phyloP scores from a whole-genome alignment of 1,140 invertebrate genomes.

The Drosophila biarmipes region DNA sequence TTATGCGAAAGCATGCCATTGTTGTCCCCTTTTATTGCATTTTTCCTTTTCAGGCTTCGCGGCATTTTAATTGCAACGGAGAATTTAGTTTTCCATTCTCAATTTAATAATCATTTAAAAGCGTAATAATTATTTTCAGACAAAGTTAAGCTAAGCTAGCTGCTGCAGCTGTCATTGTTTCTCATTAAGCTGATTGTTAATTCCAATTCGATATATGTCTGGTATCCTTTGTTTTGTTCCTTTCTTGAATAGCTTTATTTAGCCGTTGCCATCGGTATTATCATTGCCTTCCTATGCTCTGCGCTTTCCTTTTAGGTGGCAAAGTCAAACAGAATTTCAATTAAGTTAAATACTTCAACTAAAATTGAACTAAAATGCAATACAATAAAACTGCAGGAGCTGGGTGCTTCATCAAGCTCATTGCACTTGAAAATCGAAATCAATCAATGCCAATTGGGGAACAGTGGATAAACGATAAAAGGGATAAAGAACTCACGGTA shows the following conservation, averaged over 20 bases:
- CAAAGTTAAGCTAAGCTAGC: conserved; percentile 11
- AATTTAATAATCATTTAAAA: conserved; percentile 16
- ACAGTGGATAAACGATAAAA: conserved; percentile 25
- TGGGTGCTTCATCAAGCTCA: conserved; percentile 28
- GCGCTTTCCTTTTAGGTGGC: background rate
- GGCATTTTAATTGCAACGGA: conserved; percentile 49
- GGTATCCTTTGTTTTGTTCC: background rate
- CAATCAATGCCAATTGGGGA: conserved; percentile 48
- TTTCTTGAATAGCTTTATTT: conserved; percentile 24
- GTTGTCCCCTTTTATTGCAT: conserved; percentile 8
- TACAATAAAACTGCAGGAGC: conserved; percentile 25
- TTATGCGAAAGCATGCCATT: conserved; percentile 24
- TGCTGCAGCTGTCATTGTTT: background rate
- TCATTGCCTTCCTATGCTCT: conserved; percentile 2
- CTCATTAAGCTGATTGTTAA: conserved; percentile 27
- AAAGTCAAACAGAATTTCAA: conserved; percentile 64
- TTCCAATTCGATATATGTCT: conserved; percentile 9
- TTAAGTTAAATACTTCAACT: conserved; percentile 63
- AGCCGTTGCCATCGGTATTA: conserved; percentile 1
- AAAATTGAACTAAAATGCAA: conserved; percentile 55
- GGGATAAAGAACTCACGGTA: background rate
- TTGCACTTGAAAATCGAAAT: conserved; percentile 47
- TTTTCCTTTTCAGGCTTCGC: conserved; percentile 8
- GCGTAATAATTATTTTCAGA: conserved; percentile 20
- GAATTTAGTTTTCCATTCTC: conserved; percentile 14